phyloP scores from a whole-genome alignment of 2,797 vertebrate species.

The Amphiprion clarkii region DNA sequence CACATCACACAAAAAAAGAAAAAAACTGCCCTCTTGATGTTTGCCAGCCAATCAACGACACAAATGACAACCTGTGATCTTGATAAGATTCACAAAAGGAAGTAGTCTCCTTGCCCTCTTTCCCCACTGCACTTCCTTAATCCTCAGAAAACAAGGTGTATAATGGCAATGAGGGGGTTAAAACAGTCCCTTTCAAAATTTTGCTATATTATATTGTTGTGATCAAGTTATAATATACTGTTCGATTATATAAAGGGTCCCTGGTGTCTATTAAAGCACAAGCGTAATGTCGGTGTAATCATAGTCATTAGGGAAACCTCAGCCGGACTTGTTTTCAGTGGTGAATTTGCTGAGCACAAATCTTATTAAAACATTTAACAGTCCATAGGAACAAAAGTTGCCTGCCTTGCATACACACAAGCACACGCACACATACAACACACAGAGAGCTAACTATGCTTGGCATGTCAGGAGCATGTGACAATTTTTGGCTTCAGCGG shows the following conservation, averaged over 20 bases:
- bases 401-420: slow-evolving; percentile 16
- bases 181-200: not conserved
- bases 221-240: too few relatives aligned
- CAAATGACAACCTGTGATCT: not conserved
- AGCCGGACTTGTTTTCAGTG: slow-evolving; percentile 13
- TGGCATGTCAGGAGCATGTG: slow-evolving; percentile 51
- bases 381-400: slow-evolving; percentile 26
- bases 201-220: too few relatives aligned
- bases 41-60: slow-evolving; percentile 12
- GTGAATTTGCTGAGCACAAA: slow-evolving; percentile 30
- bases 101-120: not conserved
- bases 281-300: not conserved
- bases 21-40: not conserved
- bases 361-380: slow-evolving; percentile 30
- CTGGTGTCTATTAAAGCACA: not conserved
- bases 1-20: not conserved
- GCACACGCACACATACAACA: not conserved
- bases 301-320: slow-evolving; percentile 8
- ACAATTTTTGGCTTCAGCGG: slow-evolving; percentile 62
- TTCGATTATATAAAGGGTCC: not conserved
- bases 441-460: slow-evolving; percentile 38
- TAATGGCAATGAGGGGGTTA: not conserved
- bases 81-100: not conserved
- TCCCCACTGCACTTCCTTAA: not conserved
- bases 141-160: not conserved